phyloP scores from a whole-genome alignment of 2,888 invertebrate genomes.

The Aricia artaxerxes region DNA sequence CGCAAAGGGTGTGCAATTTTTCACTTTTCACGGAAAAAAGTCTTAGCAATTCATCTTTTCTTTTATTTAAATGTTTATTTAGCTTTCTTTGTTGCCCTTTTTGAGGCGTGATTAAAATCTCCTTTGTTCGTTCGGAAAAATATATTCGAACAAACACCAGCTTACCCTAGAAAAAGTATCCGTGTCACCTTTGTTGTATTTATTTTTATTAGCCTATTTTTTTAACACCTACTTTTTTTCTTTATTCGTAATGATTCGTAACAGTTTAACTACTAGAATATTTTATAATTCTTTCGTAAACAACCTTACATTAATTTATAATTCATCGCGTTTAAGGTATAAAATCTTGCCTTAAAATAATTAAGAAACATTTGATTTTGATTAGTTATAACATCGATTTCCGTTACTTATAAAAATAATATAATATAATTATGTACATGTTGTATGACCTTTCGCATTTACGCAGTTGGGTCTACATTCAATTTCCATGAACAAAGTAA shows the following conservation, averaged over 20 bases:
- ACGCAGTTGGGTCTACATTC: conserved; percentile 37
- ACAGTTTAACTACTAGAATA: neutral
- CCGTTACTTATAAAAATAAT: neutral
- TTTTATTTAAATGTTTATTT: conserved; percentile 36
- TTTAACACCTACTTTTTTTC: neutral
- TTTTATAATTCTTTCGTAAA: no score
- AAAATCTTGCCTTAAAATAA: no score
- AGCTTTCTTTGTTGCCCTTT: conserved; percentile 38
- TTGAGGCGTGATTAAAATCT: conserved; percentile 41
- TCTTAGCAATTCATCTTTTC: conserved; percentile 39
- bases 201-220: conserved; percentile 20
- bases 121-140: conserved; percentile 48
- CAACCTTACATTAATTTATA: no score
- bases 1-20: neutral
- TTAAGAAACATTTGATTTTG: no score
- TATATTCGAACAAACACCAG: conserved; percentile 34
- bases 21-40: conserved; percentile 15
- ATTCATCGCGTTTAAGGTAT: no score
- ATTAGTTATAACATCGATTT: no score
- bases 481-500: conserved; percentile 41
- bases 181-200: conserved; percentile 33
- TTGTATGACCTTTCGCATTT: conserved; percentile 3
- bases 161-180: conserved; percentile 33
- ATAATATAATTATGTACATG: neutral
- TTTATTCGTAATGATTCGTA: conserved; percentile 4